phyloP scores from a whole-genome alignment of 2,113 vertebrate species.

The Planiliza haematocheilus region DNA sequence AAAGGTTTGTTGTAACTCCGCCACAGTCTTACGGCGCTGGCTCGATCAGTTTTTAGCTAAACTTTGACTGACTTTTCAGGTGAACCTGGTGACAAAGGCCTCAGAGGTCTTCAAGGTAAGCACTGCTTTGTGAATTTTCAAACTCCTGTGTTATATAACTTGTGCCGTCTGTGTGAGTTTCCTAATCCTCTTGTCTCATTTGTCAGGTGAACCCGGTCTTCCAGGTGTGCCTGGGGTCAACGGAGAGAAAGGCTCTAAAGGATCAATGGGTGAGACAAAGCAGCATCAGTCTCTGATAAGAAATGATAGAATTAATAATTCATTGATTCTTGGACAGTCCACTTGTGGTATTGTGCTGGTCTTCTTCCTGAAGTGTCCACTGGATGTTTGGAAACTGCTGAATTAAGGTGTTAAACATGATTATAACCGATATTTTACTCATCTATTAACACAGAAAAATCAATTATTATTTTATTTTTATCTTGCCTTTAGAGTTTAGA shows the following conservation, averaged over 20 bases:
- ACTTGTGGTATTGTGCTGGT: neutral
- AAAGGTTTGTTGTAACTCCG: constrained; percentile 86
- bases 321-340: neutral
- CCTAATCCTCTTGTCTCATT: constrained; percentile 12
- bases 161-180: neutral
- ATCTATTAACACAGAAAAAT: neutral
- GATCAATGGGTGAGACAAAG: constrained; percentile 85
- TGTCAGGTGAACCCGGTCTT: constrained; percentile 87
- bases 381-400: neutral
- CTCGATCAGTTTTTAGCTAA: constrained; percentile 3
- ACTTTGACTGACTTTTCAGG: constrained; percentile 77
- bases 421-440: neutral
- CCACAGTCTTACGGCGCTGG: neutral
- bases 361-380: neutral
- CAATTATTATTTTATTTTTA: neutral
- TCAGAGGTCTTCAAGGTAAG: constrained; percentile 91
- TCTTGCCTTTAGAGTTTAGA: neutral
- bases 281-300: neutral
- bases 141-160: neutral
- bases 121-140: constrained; percentile 36
- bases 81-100: constrained; percentile 92
- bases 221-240: constrained; percentile 85
- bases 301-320: neutral
- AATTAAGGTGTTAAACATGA: neutral
- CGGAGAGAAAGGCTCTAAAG: constrained; percentile 92